Conservation (phyloP, 2,113 vertebrate genomes). For the Tapirus terrestris region DNA sequence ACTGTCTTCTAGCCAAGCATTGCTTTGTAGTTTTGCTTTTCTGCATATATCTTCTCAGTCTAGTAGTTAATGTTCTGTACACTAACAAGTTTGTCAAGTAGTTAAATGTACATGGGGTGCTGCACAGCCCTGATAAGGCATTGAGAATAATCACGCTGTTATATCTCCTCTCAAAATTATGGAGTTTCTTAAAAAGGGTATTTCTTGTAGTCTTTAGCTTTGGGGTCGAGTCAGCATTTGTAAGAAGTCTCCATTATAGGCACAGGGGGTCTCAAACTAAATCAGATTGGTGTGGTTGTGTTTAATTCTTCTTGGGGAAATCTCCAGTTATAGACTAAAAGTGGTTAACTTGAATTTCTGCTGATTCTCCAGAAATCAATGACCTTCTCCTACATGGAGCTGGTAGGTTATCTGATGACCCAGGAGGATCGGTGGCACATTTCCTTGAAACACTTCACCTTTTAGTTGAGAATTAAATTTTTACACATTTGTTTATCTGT, state of each 20-base stretch:
- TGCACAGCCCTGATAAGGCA: background rate
- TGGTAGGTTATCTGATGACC: background rate
- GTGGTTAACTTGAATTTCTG: constrained; percentile 34
- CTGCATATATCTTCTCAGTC: background rate
- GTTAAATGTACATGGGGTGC: background rate
- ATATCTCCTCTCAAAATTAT: background rate
- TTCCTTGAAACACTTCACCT: background rate
- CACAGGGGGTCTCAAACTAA: constrained; percentile 1
- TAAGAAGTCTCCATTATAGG: background rate
- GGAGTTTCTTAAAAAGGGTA: constrained; percentile 13
- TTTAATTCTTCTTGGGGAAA: constrained; percentile 27
- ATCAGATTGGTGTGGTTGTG: constrained; percentile 17
- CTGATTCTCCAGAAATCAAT: background rate
- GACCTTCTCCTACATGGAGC: background rate
- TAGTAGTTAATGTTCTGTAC: constrained; percentile 49
- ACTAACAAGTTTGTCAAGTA: constrained; percentile 61
- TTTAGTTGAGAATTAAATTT: constrained; percentile 41
- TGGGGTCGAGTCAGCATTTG: background rate
- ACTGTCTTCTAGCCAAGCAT: background rate
- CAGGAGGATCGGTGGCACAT: background rate
- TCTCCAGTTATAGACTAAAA: background rate
- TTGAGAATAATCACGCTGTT: constrained; percentile 15
- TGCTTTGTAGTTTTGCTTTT: constrained; percentile 50
- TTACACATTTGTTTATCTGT: background rate
- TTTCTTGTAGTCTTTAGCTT: constrained; percentile 30